Evolutionary conservation across 2,113 vertebrate species (phyloP).

Genomic region (Galbula dea): DNA sequence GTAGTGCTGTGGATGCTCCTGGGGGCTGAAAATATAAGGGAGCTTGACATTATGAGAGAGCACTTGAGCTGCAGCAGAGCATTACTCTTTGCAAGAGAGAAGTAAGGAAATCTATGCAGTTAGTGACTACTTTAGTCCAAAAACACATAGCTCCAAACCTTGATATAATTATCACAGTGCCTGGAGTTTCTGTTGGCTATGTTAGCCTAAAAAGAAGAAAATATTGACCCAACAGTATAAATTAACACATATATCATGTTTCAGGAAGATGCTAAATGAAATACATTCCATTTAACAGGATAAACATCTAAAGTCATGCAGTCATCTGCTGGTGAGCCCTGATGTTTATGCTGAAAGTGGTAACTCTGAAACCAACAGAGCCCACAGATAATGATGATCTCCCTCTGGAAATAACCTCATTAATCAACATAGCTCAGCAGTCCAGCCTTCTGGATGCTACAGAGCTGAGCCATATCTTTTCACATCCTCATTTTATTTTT

Average conservation of each 20-base stretch:
- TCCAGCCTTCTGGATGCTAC: neutral
- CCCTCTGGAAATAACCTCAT: neutral
- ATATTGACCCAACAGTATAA: neutral
- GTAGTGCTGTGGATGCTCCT: neutral
- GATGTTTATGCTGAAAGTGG: neutral
- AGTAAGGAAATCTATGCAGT: constrained; percentile 1
- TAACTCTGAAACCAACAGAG: neutral
- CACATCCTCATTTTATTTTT: neutral
- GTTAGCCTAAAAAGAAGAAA: neutral
- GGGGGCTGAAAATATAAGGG: neutral
- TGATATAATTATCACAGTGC: neutral
- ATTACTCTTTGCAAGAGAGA: neutral
- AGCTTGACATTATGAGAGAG: neutral
- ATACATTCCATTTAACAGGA: neutral
- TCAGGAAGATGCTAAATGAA: neutral
- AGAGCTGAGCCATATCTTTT: neutral
- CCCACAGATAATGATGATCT: neutral
- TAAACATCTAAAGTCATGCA: neutral
- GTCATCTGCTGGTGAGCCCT: neutral
- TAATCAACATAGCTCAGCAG: neutral
- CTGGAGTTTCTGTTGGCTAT: neutral
- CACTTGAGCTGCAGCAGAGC: neutral
- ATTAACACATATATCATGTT: neutral
- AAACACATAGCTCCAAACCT: neutral
- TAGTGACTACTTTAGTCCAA: neutral